Percentiles rank a stretch among this genome's conserved stretches.
phyloP scores from a whole-genome alignment of 2,888 invertebrate species.

The Elysia crispata region DNA sequence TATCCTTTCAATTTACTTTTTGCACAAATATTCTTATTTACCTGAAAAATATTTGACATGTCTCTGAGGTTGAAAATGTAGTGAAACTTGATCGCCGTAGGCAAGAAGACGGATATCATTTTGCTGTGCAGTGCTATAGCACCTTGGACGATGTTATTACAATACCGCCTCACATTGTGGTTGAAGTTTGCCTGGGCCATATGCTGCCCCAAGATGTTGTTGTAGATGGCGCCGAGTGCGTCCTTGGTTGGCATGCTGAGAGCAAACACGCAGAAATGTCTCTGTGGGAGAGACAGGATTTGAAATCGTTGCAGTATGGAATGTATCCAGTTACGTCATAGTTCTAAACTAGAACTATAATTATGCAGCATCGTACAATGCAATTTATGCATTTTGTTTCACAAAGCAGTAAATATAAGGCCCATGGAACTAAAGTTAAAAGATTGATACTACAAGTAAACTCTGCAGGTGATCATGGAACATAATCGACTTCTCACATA shows the following conservation, averaged over 20 bases:
- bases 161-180: constrained; percentile 83
- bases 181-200: constrained; percentile 87
- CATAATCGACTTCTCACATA: no score
- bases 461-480: no score
- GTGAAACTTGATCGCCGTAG: constrained; percentile 97
- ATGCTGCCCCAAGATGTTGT: constrained; percentile 84
- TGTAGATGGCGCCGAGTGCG: constrained; percentile 91
- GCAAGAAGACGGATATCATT: constrained; percentile 90
- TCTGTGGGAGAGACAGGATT: constrained; percentile 59
- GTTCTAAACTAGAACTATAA: no score
- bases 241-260: constrained; percentile 89
- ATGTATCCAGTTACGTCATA: no score
- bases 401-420: no score
- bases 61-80: constrained; percentile 97
- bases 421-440: no score
- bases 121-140: constrained; percentile 91
- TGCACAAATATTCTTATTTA: constrained; percentile 72
- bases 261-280: constrained; percentile 79
- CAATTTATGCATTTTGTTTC: no score
- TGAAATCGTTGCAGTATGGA: no score
- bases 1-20: no score
- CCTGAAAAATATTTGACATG: constrained; percentile 95
- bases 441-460: no score
- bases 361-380: no score
- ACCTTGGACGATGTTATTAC: constrained; percentile 87